Conservation (phyloP, 2,113 vertebrate species). For the Camarhynchus parvulus region DNA sequence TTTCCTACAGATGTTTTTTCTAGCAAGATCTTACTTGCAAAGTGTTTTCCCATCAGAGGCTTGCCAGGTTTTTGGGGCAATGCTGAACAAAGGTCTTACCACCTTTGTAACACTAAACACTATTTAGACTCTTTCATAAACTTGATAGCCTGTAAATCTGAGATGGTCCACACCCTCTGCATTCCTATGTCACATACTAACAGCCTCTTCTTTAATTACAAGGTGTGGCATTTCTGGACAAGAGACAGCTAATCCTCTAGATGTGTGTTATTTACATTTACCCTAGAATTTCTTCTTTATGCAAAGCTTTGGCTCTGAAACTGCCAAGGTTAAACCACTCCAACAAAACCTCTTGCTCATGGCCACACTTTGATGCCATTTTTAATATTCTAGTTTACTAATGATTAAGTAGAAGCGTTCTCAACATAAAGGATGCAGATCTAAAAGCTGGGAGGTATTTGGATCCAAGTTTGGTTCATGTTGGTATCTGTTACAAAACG, state of each 20-base stretch:
- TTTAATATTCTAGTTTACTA: conserved; percentile 15
- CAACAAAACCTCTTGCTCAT: conserved; percentile 26
- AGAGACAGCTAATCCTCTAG: conserved; percentile 58
- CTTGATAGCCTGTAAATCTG: conserved; percentile 43
- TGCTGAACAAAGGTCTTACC: conserved; percentile 61
- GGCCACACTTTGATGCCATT: conserved; percentile 42
- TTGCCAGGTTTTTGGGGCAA: conserved; percentile 63
- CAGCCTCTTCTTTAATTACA: conserved; percentile 74
- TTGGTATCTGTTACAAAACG: not conserved
- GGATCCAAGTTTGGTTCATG: not conserved
- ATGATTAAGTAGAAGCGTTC: not conserved
- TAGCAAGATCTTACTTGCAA: conserved; percentile 71
- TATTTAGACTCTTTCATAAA: conserved; percentile 64
- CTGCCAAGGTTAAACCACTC: conserved; percentile 2
- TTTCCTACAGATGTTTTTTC: conserved; percentile 53
- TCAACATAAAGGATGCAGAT: not conserved
- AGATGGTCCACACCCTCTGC: conserved; percentile 57
- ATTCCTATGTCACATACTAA: conserved; percentile 64
- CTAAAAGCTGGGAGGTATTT: conserved; percentile 33
- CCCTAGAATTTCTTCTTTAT: conserved; percentile 28
- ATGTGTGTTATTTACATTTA: conserved; percentile 50
- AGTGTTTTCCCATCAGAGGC: conserved; percentile 52
- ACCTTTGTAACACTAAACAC: conserved; percentile 57
- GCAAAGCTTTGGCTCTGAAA: conserved; percentile 13
- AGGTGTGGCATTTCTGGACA: conserved; percentile 74